Evolutionary conservation across 1,140 invertebrate species (phyloP).

Genomic region (Zaprionus capensis): DNA sequence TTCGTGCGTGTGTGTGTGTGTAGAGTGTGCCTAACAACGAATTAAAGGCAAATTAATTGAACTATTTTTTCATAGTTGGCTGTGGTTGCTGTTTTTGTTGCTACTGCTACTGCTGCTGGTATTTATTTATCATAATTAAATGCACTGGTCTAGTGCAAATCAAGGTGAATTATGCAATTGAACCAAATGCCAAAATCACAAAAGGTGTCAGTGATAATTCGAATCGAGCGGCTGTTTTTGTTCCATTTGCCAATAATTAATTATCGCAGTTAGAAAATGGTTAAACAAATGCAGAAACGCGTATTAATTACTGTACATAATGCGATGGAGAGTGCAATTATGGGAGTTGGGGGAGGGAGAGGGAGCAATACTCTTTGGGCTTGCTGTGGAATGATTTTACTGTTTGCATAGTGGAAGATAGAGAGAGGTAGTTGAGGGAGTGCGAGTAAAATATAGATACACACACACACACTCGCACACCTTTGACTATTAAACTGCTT

Average conservation of each 20-base stretch:
- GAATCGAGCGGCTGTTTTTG: conserved; percentile 12
- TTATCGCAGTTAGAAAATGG: conserved; percentile 16
- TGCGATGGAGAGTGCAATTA: conserved; percentile 31
- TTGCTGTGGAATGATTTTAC: background rate
- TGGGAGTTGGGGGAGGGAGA: background rate
- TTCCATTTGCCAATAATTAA: conserved; percentile 10
- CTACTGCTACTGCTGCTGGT: background rate
- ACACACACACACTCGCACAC: conserved; percentile 16
- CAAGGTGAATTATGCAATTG: conserved; percentile 36
- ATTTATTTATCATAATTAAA: conserved; percentile 58
- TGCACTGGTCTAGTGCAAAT: conserved; percentile 33
- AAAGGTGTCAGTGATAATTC: conserved; percentile 34
- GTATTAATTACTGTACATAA: conserved; percentile 12
- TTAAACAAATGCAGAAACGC: background rate
- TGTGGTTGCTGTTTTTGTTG: background rate
- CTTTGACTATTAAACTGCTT: conserved; percentile 22
- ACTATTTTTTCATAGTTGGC: conserved; percentile 13
- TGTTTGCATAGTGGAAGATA: background rate
- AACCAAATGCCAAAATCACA: conserved; percentile 27
- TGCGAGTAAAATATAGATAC: conserved; percentile 21
- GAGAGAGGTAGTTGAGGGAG: background rate
- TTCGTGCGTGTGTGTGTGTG: background rate
- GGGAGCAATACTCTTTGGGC: background rate
- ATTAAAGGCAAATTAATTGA: conserved; percentile 61
- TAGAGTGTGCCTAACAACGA: conserved; percentile 14